Conservation (phyloP, 2,113 vertebrate species). For the Hippocampus abdominalis region DNA sequence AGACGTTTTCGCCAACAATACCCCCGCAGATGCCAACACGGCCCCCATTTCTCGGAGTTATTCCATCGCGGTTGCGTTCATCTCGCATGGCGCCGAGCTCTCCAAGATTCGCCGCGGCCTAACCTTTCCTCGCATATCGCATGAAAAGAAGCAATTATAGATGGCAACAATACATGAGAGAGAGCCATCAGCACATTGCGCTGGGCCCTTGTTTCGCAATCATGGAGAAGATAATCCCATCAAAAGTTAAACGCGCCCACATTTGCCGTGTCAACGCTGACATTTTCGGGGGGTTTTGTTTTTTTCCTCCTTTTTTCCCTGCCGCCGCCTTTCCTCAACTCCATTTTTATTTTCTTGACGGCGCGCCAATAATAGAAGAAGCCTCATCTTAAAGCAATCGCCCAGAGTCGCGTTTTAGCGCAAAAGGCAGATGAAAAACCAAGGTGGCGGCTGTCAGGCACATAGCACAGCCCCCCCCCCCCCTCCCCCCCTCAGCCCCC, state of each 20-base stretch:
- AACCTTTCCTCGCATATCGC: constrained; percentile 49
- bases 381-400: too few species aligned
- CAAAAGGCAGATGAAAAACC: background rate
- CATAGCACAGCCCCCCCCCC: constrained; percentile 8
- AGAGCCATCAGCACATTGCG: constrained; percentile 42
- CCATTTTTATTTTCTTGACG: background rate
- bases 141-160: constrained; percentile 75
- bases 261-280: constrained; percentile 54
- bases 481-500: constrained; percentile 39
- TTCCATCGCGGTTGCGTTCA: constrained; percentile 32
- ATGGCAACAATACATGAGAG: constrained; percentile 65
- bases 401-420: too few species aligned
- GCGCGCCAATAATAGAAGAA: background rate
- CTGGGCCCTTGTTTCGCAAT: constrained; percentile 43
- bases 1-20: background rate
- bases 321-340: background rate
- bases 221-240: constrained; percentile 64
- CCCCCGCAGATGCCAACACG: constrained; percentile 5
- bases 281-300: background rate
- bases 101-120: constrained; percentile 40
- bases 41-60: background rate
- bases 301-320: background rate
- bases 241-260: constrained; percentile 60
- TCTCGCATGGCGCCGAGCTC: constrained; percentile 25
- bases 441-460: background rate